These are phyloP conservation scores for Papilio xuthus DNA, from an alignment of 1,140 invertebrate genomes.

Conservation along the genomic window DNA sequence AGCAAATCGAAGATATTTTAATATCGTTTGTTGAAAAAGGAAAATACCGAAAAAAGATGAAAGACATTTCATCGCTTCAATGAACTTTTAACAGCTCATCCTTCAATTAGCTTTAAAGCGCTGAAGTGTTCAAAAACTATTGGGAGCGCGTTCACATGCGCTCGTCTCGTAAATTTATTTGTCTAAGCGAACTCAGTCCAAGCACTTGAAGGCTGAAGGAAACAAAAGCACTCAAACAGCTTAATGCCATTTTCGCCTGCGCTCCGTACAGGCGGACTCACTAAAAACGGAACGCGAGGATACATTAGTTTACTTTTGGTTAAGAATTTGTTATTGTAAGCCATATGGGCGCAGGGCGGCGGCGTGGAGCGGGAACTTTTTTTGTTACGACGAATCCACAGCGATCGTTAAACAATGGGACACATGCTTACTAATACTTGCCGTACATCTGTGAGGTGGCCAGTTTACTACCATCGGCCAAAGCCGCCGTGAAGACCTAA, in stretches of 20 bases:
- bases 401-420: conserved; percentile 76
- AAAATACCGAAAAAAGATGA: conserved; percentile 20
- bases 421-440: conserved; percentile 61
- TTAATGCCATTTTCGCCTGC: conserved; percentile 72
- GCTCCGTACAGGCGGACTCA: conserved; percentile 59
- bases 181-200: conserved; percentile 51
- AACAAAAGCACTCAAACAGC: conserved; percentile 67
- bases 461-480: conserved; percentile 25
- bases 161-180: conserved; percentile 47
- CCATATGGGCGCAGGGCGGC: conserved; percentile 74
- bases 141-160: conserved; percentile 18
- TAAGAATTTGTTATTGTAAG: conserved; percentile 80
- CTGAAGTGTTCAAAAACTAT: conserved; percentile 25
- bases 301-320: conserved; percentile 78
- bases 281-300: conserved; percentile 71
- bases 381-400: conserved; percentile 74
- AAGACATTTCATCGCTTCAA: conserved; percentile 15
- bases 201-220: conserved; percentile 55
- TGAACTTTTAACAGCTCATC: conserved; percentile 31
- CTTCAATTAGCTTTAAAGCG: conserved; percentile 34
- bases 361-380: conserved; percentile 57
- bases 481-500: conserved; percentile 2
- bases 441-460: conserved; percentile 61
- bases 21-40: not conserved
- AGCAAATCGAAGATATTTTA: not conserved